Evolutionary conservation across 2,797 vertebrate species (phyloP), one percentile per base, ranked within the genome.

Genomic region (Eurystomus glaucurus): DNA sequence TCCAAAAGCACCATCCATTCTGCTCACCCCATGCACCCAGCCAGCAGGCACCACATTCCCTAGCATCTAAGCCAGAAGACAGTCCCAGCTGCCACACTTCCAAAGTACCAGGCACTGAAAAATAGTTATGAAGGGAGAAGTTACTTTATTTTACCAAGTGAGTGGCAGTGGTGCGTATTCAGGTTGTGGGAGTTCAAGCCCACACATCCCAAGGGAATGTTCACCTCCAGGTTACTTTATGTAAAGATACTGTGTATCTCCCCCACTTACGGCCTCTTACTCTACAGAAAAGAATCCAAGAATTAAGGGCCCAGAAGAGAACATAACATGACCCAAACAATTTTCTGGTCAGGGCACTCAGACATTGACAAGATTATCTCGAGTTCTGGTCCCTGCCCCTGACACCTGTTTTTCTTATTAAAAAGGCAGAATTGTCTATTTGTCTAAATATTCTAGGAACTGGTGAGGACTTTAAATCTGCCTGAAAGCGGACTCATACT

Each of bases 31-130:
- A 45, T 2, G 1, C 23, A 50, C 39, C 28, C 39, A 77, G n/a
- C 9, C 88, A 77, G 64, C 28, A 6, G 1, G 5, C 1, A 1
- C 16, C 69, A 62, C 3, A 0, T 39, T 57, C 39, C 51, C 35
- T 21, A 37, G 23, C 26, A 57, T 9, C 35, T 12, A 64, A 33
- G 17, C n/a, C 65, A 69, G 33, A 75, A 60, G 33, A 29, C 21
- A 77, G 76, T 64, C 16, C 90, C 61, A 81, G 41, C 61, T 77
- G 77, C 69, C 54, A 35, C 6, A n/a, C 39, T 55, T 58, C 9
- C 23, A 11, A 45, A 55, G n/a, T 31, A 69, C 6, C 3, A 6
- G 50, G 6, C 46, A 52, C 45, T 69, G n/a, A 37, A 80, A 75
- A 23, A 1, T 2, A 75, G 35, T 35, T 37, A 16, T 1, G 31